Percentiles rank a stretch among this genome's conserved stretches.
Conservation (phyloP, 2,797 vertebrate genomes). For the Scyliorhinus canicula region DNA sequence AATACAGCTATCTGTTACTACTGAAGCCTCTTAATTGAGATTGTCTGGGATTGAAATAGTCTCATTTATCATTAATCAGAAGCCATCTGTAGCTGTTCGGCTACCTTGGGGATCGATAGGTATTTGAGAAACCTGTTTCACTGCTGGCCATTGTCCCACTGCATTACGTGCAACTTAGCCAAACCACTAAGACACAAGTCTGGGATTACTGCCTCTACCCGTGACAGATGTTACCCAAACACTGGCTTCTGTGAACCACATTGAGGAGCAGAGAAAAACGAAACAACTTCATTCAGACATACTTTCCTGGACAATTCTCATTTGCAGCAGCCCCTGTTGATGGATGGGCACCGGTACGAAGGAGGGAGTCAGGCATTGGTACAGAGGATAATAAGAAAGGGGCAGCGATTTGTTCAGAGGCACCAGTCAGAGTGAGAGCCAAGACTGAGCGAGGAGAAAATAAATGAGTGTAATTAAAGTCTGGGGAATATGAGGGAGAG, state of each 20-base stretch:
- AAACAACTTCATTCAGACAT: background rate
- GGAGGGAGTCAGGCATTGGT: background rate
- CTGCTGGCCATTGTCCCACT: background rate
- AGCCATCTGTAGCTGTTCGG: background rate
- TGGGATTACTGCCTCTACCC: too few species aligned
- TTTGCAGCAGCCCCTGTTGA: background rate
- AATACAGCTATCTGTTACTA: background rate
- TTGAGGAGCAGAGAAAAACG: background rate
- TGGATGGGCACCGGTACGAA: too few species aligned
- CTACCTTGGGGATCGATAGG: background rate
- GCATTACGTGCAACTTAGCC: background rate
- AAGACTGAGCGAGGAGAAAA: background rate
- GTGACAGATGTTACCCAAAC: too few species aligned
- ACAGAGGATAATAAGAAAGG: background rate
- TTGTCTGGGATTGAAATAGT: background rate
- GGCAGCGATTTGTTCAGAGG: background rate
- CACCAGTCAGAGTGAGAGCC: background rate
- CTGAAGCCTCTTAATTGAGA: background rate
- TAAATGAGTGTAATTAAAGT: background rate
- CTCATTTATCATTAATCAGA: constrained; percentile 22
- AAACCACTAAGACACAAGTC: too few species aligned
- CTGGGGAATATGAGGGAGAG: background rate
- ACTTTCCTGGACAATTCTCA: background rate
- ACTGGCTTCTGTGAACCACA: background rate
- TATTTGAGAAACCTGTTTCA: background rate